phyloP scores from a whole-genome alignment of 2,797 vertebrate species.

The Lagorchestes hirsutus region DNA sequence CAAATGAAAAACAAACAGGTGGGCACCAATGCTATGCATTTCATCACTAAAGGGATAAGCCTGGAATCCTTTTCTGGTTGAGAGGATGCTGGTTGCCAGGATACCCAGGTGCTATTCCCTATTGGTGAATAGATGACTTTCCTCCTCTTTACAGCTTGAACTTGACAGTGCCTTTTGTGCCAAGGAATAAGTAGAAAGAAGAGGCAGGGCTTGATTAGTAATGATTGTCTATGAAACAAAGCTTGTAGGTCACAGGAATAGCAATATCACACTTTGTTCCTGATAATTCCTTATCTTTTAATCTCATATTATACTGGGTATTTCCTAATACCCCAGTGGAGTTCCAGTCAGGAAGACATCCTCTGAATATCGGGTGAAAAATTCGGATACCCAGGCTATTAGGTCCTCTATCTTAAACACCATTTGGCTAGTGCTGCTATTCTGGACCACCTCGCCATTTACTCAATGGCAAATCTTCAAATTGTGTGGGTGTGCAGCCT shows the following conservation, averaged over 20 bases:
- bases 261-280: conserved; percentile 87
- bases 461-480: conserved; percentile 92
- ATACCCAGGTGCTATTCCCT: background rate
- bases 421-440: conserved; percentile 94
- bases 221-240: background rate
- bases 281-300: conserved; percentile 90
- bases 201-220: background rate
- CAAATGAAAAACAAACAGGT: background rate
- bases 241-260: background rate
- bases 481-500: conserved; percentile 92
- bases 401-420: conserved; percentile 91
- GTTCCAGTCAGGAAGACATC: conserved; percentile 96
- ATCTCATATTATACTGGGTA: conserved; percentile 95
- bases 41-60: background rate
- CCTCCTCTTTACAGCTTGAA: background rate
- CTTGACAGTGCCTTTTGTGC: background rate
- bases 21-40: background rate
- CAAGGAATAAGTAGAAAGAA: background rate
- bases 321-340: conserved; percentile 93
- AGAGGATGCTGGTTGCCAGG: background rate
- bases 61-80: background rate
- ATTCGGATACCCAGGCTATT: conserved; percentile 95
- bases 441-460: conserved; percentile 91
- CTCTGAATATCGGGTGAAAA: conserved; percentile 92
- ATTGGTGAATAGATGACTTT: background rate